Percentiles rank a stretch among this genome's conserved stretches.
Conservation (phyloP, 1,140 invertebrate species). For the Reticulitermes speratus region DNA sequence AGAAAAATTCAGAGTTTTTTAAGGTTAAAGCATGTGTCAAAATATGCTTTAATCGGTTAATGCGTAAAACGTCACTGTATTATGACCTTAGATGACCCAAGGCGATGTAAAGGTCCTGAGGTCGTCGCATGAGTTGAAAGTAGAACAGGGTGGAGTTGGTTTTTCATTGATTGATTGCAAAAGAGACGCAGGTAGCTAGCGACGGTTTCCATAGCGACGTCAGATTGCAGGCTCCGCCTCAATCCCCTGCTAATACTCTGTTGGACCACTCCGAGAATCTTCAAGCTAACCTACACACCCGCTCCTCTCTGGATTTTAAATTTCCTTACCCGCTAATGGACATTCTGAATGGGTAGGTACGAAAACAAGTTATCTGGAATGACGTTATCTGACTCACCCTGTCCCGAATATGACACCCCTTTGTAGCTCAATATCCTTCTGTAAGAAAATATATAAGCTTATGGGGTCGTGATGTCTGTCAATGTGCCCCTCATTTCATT, state of each 20-base stretch:
- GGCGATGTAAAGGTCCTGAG: background rate
- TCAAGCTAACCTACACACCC: background rate
- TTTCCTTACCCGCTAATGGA: background rate
- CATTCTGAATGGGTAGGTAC: background rate
- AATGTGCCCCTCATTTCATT: no score
- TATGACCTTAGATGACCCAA: background rate
- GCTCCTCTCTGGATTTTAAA: background rate
- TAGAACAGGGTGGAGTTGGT: background rate
- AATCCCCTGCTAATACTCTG: background rate
- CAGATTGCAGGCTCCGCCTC: background rate
- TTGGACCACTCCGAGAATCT: background rate
- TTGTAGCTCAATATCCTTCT: no score
- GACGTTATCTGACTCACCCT: background rate
- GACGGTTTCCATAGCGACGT: slow-evolving; percentile 2
- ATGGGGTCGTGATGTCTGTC: no score
- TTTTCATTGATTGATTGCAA: slow-evolving; percentile 7
- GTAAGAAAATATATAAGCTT: no score
- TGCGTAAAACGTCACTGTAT: background rate
- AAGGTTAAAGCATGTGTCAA: no score
- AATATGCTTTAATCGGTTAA: background rate
- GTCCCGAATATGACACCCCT: no score
- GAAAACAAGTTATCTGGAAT: background rate
- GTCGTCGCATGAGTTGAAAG: background rate
- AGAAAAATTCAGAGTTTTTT: no score
- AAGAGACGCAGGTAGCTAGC: background rate